These are phyloP conservation scores for Congeria kusceri DNA, from an alignment of 2,888 invertebrate species.

Conservation along the genomic window DNA sequence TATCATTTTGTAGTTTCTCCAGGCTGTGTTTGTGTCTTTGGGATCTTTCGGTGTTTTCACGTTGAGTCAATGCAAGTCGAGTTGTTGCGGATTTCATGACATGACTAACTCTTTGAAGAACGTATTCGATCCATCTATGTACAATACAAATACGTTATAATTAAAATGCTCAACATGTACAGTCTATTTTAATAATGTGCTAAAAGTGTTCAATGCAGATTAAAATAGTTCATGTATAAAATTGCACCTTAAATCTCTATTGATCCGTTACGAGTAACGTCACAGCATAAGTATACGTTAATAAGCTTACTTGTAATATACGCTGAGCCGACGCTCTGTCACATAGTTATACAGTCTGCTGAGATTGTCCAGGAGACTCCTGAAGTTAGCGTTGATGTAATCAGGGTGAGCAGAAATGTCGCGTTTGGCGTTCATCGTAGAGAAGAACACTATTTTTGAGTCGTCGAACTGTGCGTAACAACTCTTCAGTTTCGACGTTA, in stretches of 20 bases:
- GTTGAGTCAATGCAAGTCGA: slow-evolving; percentile 66
- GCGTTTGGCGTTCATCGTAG: slow-evolving; percentile 63
- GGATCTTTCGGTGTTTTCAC: slow-evolving; percentile 63
- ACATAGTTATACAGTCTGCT: slow-evolving; percentile 69
- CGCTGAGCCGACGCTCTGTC: slow-evolving; percentile 67
- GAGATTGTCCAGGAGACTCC: slow-evolving; percentile 68
- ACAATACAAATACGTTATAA: no score
- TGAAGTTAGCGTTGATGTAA: slow-evolving; percentile 73
- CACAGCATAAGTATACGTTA: neutral
- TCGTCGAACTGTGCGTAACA: slow-evolving; percentile 76
- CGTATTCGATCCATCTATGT: slow-evolving; percentile 75
- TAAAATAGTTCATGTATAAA: neutral
- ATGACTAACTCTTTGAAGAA: slow-evolving; percentile 67
- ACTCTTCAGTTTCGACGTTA: slow-evolving; percentile 58
- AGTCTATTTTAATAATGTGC: no score
- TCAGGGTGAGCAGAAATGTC: slow-evolving; percentile 68
- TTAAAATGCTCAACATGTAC: no score
- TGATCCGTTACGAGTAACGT: neutral
- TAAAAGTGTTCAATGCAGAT: no score
- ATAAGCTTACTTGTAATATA: slow-evolving; percentile 75
- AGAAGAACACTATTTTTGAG: slow-evolving; percentile 72
- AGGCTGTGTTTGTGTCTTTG: slow-evolving; percentile 51
- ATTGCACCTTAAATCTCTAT: no score
- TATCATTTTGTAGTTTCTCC: slow-evolving; percentile 50
- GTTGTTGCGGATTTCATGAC: slow-evolving; percentile 69